These are phyloP conservation scores for Calliphora vomitoria DNA, from an alignment of 2,888 invertebrate genomes.

Conservation along the genomic window DNA sequence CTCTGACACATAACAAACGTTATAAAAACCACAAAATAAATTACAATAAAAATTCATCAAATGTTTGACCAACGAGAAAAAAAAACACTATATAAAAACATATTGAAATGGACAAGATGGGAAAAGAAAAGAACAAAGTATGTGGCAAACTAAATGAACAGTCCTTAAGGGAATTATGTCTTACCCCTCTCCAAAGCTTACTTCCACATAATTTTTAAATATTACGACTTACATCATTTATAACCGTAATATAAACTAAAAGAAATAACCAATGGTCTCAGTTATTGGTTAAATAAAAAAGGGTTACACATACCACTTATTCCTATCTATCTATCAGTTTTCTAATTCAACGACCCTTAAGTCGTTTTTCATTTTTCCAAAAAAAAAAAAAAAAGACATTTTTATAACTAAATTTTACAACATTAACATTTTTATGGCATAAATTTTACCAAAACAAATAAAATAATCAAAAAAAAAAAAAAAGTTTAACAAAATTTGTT, in stretches of 20 bases:
- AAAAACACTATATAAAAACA: conserved; percentile 38
- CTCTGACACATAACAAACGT: conserved; percentile 45
- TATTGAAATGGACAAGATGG: conserved; percentile 52
- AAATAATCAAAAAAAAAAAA: conserved; percentile 40
- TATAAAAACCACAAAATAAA: conserved; percentile 73
- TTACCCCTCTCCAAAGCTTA: background rate
- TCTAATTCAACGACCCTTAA: conserved; percentile 43
- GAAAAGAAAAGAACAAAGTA: conserved; percentile 30
- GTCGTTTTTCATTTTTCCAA: conserved; percentile 70
- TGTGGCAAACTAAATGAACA: conserved; percentile 59
- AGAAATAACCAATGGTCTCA: conserved; percentile 61
- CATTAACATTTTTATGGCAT: conserved; percentile 73
- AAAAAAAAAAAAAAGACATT: conserved; percentile 56
- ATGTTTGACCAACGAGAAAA: conserved; percentile 23
- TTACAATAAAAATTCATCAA: conserved; percentile 68
- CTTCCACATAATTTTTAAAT: background rate
- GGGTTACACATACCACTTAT: conserved; percentile 33
- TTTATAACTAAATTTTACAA: conserved; percentile 70
- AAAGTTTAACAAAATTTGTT: conserved; percentile 57
- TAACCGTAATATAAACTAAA: conserved; percentile 33
- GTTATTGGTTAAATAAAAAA: conserved; percentile 55
- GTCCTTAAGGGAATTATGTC: conserved; percentile 65
- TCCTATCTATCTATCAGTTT: background rate
- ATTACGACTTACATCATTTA: conserved; percentile 67
- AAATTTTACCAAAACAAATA: conserved; percentile 58